A percentile compares a stretch with the other conserved stretches of the same genome.
Conservation (phyloP, 2,888 invertebrate species). For the Perithous albicinctus region DNA sequence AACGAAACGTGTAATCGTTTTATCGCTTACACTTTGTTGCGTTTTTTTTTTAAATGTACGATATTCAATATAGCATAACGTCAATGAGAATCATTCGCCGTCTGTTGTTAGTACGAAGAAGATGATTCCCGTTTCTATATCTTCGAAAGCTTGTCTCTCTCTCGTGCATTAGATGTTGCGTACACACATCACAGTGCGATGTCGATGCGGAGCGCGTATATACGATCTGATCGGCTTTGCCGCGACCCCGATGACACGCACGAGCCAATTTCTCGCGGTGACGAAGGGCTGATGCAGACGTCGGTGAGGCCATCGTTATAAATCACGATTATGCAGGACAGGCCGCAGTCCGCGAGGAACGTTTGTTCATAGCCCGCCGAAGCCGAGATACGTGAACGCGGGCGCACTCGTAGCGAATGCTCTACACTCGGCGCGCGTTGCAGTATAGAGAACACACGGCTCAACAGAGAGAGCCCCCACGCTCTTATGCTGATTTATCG, state of each 20-base stretch:
- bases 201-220: neutral
- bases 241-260: slow-evolving; percentile 36
- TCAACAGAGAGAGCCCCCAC: slow-evolving; percentile 42
- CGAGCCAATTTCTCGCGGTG: slow-evolving; percentile 63
- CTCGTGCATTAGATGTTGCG: neutral
- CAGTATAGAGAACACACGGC: slow-evolving; percentile 39
- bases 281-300: slow-evolving; percentile 73
- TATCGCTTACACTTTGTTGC: neutral
- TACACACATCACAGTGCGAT: neutral
- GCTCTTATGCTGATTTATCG: slow-evolving; percentile 77
- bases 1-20: neutral
- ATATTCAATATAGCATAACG: neutral
- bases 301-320: slow-evolving; percentile 71
- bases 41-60: too few relatives aligned
- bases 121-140: neutral
- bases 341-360: slow-evolving; percentile 67
- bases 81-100: neutral
- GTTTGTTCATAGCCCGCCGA: slow-evolving; percentile 64
- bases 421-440: slow-evolving; percentile 31
- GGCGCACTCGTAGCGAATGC: slow-evolving; percentile 39
- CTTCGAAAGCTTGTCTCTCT: neutral
- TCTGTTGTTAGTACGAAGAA: neutral
- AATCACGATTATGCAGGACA: slow-evolving; percentile 76
- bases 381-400: slow-evolving; percentile 23
- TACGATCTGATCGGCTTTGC: slow-evolving; percentile 18